phyloP scores from a whole-genome alignment of 30 jellyfish, hydroid and myxozoan species.

The Aurelia coerulea region DNA sequence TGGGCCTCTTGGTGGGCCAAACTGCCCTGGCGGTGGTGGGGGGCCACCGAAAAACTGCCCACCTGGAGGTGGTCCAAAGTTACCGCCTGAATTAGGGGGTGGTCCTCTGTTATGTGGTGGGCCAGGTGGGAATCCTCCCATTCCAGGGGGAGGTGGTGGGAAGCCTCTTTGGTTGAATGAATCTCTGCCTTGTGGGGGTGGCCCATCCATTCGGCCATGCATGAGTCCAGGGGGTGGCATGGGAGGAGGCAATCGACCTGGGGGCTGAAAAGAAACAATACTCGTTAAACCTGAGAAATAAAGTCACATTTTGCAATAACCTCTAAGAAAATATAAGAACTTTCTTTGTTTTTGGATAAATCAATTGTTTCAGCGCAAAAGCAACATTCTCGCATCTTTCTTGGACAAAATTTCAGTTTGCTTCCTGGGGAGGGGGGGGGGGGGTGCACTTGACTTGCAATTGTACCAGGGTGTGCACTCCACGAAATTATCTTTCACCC shows the following conservation, averaged over 20 bases:
- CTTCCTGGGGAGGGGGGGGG: too few species aligned
- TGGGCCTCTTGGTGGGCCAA: conserved; percentile 47
- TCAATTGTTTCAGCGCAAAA: too few species aligned
- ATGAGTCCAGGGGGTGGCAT: conserved; percentile 64
- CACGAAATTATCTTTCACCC: too few species aligned
- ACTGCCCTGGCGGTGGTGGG: conserved; percentile 37
- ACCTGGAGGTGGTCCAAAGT: conserved; percentile 21
- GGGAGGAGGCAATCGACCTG: conserved; percentile 64
- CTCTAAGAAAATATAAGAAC: too few species aligned
- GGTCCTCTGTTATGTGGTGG: conserved; percentile 2
- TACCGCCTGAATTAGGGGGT: background rate
- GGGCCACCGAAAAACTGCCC: conserved; percentile 44
- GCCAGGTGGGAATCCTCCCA: conserved; percentile 32
- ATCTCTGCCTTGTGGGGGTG: conserved; percentile 8
- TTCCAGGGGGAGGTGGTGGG: conserved; percentile 49
- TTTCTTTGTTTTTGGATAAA: too few species aligned
- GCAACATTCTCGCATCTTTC: too few species aligned
- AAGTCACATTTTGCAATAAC: too few species aligned
- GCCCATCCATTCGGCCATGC: conserved; percentile 34
- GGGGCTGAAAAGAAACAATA: conserved; percentile 9
- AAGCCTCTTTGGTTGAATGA: conserved; percentile 36
- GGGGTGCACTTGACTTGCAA: too few species aligned
- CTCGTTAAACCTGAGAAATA: too few species aligned
- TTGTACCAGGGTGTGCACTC: too few species aligned
- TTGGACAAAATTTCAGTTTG: too few species aligned